Conservation (phyloP, 2,888 invertebrate genomes). For the Macrophya annulata region DNA sequence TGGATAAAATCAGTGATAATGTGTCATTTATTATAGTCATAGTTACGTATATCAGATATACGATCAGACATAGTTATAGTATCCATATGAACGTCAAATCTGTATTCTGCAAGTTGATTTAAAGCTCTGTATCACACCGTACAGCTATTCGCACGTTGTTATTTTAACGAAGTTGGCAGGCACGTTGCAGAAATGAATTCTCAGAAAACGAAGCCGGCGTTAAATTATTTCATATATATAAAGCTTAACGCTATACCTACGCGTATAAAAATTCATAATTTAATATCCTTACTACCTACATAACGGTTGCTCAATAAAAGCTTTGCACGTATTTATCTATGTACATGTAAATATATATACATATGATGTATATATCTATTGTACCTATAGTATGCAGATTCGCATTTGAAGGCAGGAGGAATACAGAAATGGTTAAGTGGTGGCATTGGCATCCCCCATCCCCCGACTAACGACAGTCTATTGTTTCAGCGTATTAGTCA, state of each 20-base stretch:
- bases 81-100: not conserved
- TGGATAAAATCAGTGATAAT: not conserved
- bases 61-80: not conserved
- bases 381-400: constrained; percentile 36
- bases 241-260: constrained; percentile 18
- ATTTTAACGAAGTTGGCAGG: constrained; percentile 48
- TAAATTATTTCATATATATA: constrained; percentile 32
- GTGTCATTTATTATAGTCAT: not conserved
- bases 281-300: constrained; percentile 65
- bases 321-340: constrained; percentile 62
- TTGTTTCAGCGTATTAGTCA: constrained; percentile 79
- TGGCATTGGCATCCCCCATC: constrained; percentile 77
- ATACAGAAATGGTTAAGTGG: constrained; percentile 78
- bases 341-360: constrained; percentile 62
- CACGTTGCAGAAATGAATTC: constrained; percentile 12
- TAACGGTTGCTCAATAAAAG: constrained; percentile 71
- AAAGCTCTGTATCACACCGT: not conserved
- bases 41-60: not conserved
- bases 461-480: constrained; percentile 75
- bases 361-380: not conserved
- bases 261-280: constrained; percentile 68
- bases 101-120: constrained; percentile 7
- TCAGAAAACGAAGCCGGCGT: constrained; percentile 22
- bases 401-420: constrained; percentile 70
- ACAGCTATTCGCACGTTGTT: constrained; percentile 30